Evolutionary conservation across 1,140 invertebrate genomes (phyloP).

Genomic region (Chelonus insularis): DNA sequence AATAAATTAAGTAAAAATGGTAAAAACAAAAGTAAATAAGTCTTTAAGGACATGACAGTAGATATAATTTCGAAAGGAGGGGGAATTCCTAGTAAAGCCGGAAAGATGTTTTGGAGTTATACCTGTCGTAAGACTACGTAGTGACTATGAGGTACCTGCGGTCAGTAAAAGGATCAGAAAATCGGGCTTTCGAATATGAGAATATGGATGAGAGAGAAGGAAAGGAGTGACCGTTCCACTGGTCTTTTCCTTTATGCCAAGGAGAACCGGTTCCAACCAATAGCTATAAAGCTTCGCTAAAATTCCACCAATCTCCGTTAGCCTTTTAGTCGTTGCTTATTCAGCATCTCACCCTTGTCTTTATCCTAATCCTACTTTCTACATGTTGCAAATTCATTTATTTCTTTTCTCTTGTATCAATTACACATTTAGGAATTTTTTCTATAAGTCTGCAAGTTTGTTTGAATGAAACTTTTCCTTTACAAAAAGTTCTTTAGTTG

Average conservation of each 20-base stretch:
- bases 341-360: no score
- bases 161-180: background rate
- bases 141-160: background rate
- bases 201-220: conserved; percentile 3
- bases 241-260: conserved; percentile 16
- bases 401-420: no score
- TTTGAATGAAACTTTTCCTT: no score
- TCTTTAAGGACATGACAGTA: background rate
- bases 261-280: conserved; percentile 26
- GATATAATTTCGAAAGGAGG: no score
- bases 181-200: background rate
- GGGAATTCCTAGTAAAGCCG: background rate
- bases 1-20: background rate
- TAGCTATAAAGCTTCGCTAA: conserved; percentile 9
- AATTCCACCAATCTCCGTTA: conserved; percentile 18
- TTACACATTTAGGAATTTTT: no score
- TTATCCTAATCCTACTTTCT: no score
- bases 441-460: no score
- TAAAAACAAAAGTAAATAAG: background rate
- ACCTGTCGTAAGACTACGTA: background rate
- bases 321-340: background rate
- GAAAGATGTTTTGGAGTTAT: background rate
- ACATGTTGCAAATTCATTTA: no score
- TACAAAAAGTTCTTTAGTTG: no score
- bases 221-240: conserved; percentile 12